A percentile compares a stretch with the other conserved stretches of the same genome.
These are phyloP conservation scores for Meloidogyne chitwoodi DNA, from an alignment of 1,140 invertebrate genomes.

Conservation along the genomic window DNA sequence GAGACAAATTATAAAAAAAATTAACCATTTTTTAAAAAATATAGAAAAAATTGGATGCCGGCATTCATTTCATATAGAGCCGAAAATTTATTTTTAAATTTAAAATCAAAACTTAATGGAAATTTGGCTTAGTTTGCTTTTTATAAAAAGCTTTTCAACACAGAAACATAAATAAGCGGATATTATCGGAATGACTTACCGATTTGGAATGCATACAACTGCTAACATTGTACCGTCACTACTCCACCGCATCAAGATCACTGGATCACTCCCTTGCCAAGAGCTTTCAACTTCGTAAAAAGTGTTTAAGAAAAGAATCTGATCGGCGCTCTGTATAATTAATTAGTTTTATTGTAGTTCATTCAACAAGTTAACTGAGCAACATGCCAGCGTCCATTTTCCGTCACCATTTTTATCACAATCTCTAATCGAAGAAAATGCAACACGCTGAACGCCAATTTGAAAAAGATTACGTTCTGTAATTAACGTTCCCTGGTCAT, in stretches of 20 bases:
- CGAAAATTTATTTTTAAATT: too few species aligned
- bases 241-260: slow-evolving; percentile 51
- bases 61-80: too few species aligned
- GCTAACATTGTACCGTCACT: slow-evolving; percentile 50
- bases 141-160: too few species aligned
- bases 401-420: background rate
- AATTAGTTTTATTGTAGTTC: background rate
- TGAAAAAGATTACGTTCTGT: slow-evolving; percentile 49
- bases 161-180: too few species aligned
- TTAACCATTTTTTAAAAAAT: too few species aligned
- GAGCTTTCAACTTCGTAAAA: slow-evolving; percentile 47
- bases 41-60: too few species aligned
- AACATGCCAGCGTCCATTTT: slow-evolving; percentile 54
- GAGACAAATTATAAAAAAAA: too few species aligned
- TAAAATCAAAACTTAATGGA: too few species aligned
- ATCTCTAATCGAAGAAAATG: slow-evolving; percentile 40
- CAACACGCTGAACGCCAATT: slow-evolving; percentile 31
- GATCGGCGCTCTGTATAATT: slow-evolving; percentile 25
- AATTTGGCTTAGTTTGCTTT: too few species aligned
- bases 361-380: slow-evolving; percentile 29
- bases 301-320: slow-evolving; percentile 53
- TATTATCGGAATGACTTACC: too few species aligned
- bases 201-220: slow-evolving; percentile 40
- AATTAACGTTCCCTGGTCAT: slow-evolving; percentile 52
- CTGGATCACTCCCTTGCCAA: slow-evolving; percentile 41